These are phyloP conservation scores for Perdita meconis DNA, from an alignment of 2,888 invertebrate species.

Conservation along the genomic window DNA sequence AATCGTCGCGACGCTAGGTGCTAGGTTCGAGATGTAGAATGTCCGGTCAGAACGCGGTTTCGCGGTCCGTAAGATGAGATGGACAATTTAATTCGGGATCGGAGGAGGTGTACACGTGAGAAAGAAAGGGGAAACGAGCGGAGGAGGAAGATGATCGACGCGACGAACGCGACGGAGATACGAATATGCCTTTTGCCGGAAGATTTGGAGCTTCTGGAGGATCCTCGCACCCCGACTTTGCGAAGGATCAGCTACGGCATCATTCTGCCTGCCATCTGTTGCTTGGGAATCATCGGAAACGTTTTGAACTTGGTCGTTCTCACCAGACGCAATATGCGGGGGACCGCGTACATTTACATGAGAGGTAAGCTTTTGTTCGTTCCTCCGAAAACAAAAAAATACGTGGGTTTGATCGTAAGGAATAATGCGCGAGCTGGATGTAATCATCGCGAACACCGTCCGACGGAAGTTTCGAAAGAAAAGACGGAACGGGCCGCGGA, in stretches of 20 bases:
- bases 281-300: constrained; percentile 91
- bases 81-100: constrained; percentile 13
- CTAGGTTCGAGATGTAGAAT: not conserved
- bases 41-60: not conserved
- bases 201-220: constrained; percentile 84
- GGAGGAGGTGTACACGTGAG: constrained; percentile 17
- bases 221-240: constrained; percentile 86
- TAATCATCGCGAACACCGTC: constrained; percentile 7
- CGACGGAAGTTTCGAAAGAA: not conserved
- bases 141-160: constrained; percentile 47
- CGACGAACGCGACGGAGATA: constrained; percentile 53
- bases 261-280: constrained; percentile 89
- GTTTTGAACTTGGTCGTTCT: constrained; percentile 91
- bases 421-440: not conserved
- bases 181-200: constrained; percentile 69
- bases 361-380: constrained; percentile 86
- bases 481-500: not conserved
- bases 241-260: constrained; percentile 88
- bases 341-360: constrained; percentile 93
- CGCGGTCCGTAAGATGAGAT: constrained; percentile 6
- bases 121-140: constrained; percentile 16
- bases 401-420: not conserved
- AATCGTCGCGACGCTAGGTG: not conserved
- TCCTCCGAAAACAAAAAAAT: not conserved
- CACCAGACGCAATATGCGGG: constrained; percentile 91